Conservation (phyloP, 2,888 invertebrate species). For the Conchocele bisecta region DNA sequence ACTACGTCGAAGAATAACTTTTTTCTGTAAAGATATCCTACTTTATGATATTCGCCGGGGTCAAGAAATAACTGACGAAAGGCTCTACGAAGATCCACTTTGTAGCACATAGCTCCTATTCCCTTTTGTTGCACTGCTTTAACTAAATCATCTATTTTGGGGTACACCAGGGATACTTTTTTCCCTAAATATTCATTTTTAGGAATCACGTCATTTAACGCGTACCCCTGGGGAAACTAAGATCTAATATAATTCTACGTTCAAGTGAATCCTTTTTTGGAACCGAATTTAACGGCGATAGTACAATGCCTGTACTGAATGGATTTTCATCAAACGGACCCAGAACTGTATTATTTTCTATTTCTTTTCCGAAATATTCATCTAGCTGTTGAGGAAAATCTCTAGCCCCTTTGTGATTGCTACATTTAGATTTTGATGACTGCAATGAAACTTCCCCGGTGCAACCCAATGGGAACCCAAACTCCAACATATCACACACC, state of each 20-base stretch:
- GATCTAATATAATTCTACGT: neutral
- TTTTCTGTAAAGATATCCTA: neutral
- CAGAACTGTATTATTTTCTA: too few species aligned
- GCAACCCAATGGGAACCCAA: conserved; percentile 5
- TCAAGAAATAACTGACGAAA: neutral
- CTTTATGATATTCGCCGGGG: neutral
- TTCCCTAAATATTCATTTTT: neutral
- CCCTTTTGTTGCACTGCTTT: neutral
- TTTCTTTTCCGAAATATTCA: conserved; percentile 6
- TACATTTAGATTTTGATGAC: neutral
- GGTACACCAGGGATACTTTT: neutral
- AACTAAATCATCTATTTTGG: conserved; percentile 4
- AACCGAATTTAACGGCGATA: too few species aligned
- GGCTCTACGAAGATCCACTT: neutral
- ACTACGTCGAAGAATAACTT: neutral
- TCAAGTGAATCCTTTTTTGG: neutral
- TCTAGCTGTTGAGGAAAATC: neutral
- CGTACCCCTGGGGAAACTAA: neutral
- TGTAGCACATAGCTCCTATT: neutral
- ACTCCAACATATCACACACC: conserved; percentile 5
- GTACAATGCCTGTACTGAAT: too few species aligned
- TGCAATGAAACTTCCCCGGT: neutral
- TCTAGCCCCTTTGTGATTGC: neutral
- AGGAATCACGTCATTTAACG: neutral
- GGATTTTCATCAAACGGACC: too few species aligned